A percentile compares a stretch with the other conserved stretches of the same genome.
phyloP scores from a whole-genome alignment of 2,113 vertebrate genomes.

The Heptranchias perlo region DNA sequence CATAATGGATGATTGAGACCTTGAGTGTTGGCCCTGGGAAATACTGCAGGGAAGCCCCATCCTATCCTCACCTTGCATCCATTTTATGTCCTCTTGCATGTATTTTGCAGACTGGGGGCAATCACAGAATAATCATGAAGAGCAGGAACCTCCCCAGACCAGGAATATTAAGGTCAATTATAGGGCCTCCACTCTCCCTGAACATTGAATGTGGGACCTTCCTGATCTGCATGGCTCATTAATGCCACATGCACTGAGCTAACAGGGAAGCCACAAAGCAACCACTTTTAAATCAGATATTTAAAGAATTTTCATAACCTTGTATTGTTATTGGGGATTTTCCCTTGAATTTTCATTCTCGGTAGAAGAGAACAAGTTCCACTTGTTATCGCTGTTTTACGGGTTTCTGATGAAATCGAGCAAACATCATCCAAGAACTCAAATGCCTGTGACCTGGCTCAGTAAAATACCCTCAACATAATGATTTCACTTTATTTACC shows the following conservation, averaged over 20 bases:
- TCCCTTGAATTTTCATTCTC: background rate
- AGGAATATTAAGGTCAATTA: background rate
- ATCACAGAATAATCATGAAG: background rate
- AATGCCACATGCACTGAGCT: background rate
- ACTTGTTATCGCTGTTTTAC: background rate
- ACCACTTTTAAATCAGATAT: background rate
- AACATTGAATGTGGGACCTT: background rate
- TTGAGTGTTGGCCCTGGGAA: background rate
- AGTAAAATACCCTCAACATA: background rate
- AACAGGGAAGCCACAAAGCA: background rate
- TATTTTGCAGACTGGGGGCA: background rate
- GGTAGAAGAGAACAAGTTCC: background rate
- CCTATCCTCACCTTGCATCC: background rate
- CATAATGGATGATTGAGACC: background rate
- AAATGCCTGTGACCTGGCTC: background rate
- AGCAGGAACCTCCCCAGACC: background rate
- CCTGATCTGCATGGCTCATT: background rate
- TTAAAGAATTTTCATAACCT: background rate
- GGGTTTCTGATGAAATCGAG: background rate
- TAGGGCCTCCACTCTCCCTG: background rate
- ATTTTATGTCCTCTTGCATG: background rate
- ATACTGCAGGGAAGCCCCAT: background rate
- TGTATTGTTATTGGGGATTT: background rate
- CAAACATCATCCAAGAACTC: background rate
- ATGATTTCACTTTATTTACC: background rate